Conservation (phyloP, 2,797 vertebrate species). For the Girardinus metallicus region DNA sequence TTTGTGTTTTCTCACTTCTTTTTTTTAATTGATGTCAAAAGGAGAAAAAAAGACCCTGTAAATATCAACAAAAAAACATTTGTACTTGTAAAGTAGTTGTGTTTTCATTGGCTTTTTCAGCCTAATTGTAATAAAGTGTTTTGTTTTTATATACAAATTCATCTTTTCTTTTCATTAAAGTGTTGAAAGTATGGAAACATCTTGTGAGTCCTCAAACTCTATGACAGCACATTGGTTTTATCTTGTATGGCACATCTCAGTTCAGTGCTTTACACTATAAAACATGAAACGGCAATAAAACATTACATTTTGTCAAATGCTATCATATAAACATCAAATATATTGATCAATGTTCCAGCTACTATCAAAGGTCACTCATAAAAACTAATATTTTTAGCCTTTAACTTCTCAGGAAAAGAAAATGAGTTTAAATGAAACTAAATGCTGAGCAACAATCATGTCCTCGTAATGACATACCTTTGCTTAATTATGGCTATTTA, state of each 20-base stretch:
- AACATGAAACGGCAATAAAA: no score
- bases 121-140: constrained; percentile 95
- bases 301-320: no score
- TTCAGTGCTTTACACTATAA: no score
- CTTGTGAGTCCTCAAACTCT: constrained; percentile 48
- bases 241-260: no score
- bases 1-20: constrained; percentile 78
- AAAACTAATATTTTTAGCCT: no score
- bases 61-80: constrained; percentile 86
- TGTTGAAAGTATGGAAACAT: constrained; percentile 53
- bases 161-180: constrained; percentile 70
- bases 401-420: no score
- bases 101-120: constrained; percentile 89
- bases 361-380: no score
- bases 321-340: no score
- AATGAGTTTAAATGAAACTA: background rate
- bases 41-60: constrained; percentile 77
- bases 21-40: constrained; percentile 67
- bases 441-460: background rate
- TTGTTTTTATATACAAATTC: constrained; percentile 88
- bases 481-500: background rate
- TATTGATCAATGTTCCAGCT: no score
- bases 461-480: background rate
- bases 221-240: background rate
- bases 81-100: constrained; percentile 93